A percentile compares a stretch with the other conserved stretches of the same genome.
phyloP scores from a whole-genome alignment of 2,888 invertebrate species.

The Microplitis manilae region DNA sequence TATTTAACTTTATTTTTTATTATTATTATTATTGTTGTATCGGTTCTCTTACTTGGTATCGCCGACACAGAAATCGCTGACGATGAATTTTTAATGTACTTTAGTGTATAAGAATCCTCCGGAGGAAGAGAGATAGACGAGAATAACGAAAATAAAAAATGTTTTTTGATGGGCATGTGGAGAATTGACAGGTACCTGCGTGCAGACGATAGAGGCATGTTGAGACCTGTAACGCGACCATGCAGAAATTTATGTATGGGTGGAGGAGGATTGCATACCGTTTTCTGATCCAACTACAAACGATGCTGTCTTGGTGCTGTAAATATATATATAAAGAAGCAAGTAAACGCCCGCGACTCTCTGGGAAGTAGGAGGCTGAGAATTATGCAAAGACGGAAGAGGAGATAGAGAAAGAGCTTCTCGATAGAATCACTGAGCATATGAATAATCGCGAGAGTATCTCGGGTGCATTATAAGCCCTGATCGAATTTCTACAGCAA shows the following conservation, averaged over 20 bases:
- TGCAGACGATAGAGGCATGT: constrained; percentile 7
- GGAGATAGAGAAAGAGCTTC: constrained; percentile 22
- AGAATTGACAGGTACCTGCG: constrained; percentile 24
- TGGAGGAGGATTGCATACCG: constrained; percentile 36
- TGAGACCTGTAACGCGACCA: constrained; percentile 15
- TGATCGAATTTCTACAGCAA: constrained; percentile 24
- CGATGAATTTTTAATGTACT: constrained; percentile 16
- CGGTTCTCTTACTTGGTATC: neutral
- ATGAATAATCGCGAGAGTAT: constrained; percentile 35
- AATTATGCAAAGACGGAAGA: constrained; percentile 27
- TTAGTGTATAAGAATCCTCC: neutral
- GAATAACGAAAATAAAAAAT: constrained; percentile 2
- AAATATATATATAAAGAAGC: neutral
- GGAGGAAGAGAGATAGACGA: neutral
- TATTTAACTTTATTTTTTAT: constrained; percentile 9
- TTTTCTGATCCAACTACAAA: constrained; percentile 27
- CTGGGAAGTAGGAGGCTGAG: constrained; percentile 15
- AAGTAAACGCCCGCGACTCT: constrained; percentile 19
- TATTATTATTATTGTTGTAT: neutral
- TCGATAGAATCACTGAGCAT: constrained; percentile 28
- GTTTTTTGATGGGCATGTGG: constrained; percentile 2
- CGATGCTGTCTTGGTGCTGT: neutral
- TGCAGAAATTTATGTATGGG: constrained; percentile 36
- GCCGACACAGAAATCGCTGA: constrained; percentile 33
- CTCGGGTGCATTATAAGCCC: constrained; percentile 29